Base-by-base conservation (phyloP, 1,140 invertebrate genomes). In the Papilio polytes region DNA sequence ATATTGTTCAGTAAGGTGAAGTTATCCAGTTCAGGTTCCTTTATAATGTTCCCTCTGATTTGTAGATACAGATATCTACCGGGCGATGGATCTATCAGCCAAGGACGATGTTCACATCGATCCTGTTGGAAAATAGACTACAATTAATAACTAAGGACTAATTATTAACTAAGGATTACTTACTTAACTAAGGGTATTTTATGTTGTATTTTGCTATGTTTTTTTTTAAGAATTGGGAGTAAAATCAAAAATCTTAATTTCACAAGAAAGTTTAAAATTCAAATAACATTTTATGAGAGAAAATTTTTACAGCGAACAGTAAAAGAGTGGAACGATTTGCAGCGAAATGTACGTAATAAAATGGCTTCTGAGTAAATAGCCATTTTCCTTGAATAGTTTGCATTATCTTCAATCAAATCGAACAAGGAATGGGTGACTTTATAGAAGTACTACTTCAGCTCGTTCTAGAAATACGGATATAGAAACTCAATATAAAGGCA, bases 31-130 rank as follows among this genome's bases (percentile, higher is more conserved):
- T 93, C 90, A 0, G 95, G 94, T 77, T 95, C 95, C 73, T 94
- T 95, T 88, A 97, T 95, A 22, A 97, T 92, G 22, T 95, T 95
- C 1, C 97, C 97, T 66, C 95, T 95, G 59, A 97, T 95, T 91
- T 97, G 97, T 7, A 97, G 96, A 91, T 97, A 98, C 1, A 98
- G 94, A 84, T 96, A 97, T 44, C 96, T 95, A 7, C 96, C 95
- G 3, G 96, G 95, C 1, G 96, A 96, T 2, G 98, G 97, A 79
- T 98, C 97, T 81, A 98, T 97, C n/a, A 98, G 92, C 96, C 97
- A 97, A 1, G 97, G 97, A 81, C 97, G 96, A 36, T 96, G 96
- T 82, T 97, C 97, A 85, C 98, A 98, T 78, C 97, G 97, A 85
- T 96, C 96, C 97, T 98, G 92, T 13, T 95, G 96, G 80, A 77